Evolutionary conservation across 2,113 vertebrate genomes (phyloP).

Genomic region (Turnix velox): DNA sequence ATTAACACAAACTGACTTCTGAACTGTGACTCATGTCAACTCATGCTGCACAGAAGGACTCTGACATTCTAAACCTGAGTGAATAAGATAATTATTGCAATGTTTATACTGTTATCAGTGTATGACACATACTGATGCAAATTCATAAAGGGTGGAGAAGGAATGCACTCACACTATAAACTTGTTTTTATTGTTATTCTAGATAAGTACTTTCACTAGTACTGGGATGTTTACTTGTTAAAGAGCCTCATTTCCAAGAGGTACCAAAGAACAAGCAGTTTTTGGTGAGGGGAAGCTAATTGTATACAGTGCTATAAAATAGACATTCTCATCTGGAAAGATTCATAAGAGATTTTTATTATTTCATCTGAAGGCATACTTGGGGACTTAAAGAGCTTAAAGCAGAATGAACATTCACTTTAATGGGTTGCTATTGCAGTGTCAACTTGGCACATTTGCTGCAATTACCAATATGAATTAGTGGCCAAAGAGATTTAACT

Average conservation of each 20-base stretch:
- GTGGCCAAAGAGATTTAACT: neutral
- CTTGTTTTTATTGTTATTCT: neutral
- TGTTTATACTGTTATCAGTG: neutral
- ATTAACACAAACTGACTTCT: neutral
- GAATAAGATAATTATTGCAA: neutral
- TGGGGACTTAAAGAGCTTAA: neutral
- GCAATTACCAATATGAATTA: neutral
- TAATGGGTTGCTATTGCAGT: neutral
- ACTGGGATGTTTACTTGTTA: neutral
- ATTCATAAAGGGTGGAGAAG: neutral
- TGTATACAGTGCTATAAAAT: neutral
- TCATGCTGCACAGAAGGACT: neutral
- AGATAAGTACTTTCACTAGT: neutral
- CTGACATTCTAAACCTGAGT: neutral
- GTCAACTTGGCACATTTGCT: neutral
- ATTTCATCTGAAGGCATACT: neutral
- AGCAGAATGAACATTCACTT: neutral
- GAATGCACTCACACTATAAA: neutral
- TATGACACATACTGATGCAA: neutral
- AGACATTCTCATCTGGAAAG: neutral
- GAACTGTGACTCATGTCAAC: neutral
- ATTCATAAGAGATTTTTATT: neutral
- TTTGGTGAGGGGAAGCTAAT: too few relatives aligned
- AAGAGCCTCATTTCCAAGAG: neutral
- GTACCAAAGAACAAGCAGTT: neutral